These are phyloP conservation scores for Steinernema scapterisci DNA, from an alignment of 2,888 invertebrate genomes.

Conservation along the genomic window DNA sequence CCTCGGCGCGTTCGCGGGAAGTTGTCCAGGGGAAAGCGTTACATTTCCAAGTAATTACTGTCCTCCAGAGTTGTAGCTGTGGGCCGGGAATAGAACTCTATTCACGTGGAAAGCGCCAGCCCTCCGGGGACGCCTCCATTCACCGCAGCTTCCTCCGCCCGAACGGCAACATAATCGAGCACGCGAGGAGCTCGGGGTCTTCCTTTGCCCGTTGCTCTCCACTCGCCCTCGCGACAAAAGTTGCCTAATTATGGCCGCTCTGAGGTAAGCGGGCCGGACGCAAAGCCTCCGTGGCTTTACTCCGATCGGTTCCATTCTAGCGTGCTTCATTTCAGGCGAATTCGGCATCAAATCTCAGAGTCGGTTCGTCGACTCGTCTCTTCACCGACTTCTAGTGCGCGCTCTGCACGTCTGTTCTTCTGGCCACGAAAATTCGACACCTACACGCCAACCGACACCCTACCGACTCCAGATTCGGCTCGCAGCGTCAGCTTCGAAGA, in stretches of 20 bases:
- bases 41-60: constrained; percentile 27
- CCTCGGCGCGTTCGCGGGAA: neutral
- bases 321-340: neutral
- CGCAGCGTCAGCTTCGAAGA: constrained; percentile 61
- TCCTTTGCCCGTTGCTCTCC: constrained; percentile 11
- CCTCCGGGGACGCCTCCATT: constrained; percentile 30
- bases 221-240: constrained; percentile 9
- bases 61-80: neutral
- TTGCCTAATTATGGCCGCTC: constrained; percentile 27
- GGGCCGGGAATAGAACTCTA: constrained; percentile 11
- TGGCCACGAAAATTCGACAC: constrained; percentile 35
- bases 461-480: constrained; percentile 56
- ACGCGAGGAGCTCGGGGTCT: constrained; percentile 17
- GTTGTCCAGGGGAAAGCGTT: neutral
- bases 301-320: neutral
- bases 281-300: neutral
- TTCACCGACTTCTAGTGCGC: constrained; percentile 1
- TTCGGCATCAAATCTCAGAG: constrained; percentile 22
- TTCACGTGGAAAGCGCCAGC: constrained; percentile 30
- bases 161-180: constrained; percentile 26
- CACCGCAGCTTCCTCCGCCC: constrained; percentile 7
- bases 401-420: constrained; percentile 31
- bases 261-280: neutral
- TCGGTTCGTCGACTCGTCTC: constrained; percentile 14
- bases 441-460: constrained; percentile 33